These are phyloP conservation scores for Mizuhopecten yessoensis DNA, from an alignment of 1,140 invertebrate species.

Conservation along the genomic window DNA sequence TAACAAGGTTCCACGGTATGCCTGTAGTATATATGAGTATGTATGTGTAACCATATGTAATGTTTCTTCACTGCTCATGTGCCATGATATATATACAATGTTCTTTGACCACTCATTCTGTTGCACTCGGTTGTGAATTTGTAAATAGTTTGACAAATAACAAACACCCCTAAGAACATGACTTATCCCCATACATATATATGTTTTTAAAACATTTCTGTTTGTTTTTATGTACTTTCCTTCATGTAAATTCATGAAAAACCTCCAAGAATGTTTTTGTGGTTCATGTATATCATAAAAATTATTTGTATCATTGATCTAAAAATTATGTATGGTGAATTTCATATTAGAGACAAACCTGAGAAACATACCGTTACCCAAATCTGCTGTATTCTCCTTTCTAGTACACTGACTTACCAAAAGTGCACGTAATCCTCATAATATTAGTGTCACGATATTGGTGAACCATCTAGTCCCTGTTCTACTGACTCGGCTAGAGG, in stretches of 20 bases:
- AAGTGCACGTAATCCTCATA: no score
- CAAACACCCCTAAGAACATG: conserved; percentile 18
- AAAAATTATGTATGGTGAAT: neutral
- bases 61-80: conserved; percentile 20
- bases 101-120: conserved; percentile 13
- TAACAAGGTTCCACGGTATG: neutral
- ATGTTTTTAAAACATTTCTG: neutral
- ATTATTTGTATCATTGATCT: neutral
- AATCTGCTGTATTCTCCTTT: neutral
- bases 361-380: neutral
- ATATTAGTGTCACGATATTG: no score
- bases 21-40: neutral
- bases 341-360: neutral
- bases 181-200: neutral
- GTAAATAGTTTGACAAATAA: conserved; percentile 40
- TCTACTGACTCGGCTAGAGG: no score
- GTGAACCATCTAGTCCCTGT: no score
- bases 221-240: neutral
- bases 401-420: no score
- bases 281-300: neutral
- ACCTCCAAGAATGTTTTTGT: neutral
- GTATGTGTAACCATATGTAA: conserved; percentile 4
- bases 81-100: conserved; percentile 22
- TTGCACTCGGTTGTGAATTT: conserved; percentile 32
- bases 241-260: neutral